These are phyloP conservation scores for Karalla daura DNA, from an alignment of 2,797 vertebrate genomes.

Conservation along the genomic window DNA sequence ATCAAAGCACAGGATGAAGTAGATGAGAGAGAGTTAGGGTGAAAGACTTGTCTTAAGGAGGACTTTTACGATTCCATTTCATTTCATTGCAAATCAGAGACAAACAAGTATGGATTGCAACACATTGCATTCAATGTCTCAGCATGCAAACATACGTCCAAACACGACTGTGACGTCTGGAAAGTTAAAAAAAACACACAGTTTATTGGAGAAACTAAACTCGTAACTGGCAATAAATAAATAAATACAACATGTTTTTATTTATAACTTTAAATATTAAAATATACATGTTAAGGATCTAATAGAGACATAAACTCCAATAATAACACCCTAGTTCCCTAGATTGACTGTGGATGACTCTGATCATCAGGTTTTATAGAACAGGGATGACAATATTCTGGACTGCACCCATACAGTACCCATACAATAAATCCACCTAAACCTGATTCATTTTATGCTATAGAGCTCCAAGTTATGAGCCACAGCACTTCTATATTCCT, in stretches of 20 bases:
- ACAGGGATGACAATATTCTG: background rate
- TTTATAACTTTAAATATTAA: background rate
- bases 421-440: no score
- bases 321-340: no score
- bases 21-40: constrained; percentile 24
- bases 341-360: no score
- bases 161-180: background rate
- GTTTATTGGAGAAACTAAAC: no score
- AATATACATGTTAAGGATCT: no score
- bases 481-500: no score
- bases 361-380: background rate
- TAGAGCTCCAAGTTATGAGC: background rate
- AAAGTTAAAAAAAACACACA: background rate
- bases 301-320: no score
- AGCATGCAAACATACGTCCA: background rate
- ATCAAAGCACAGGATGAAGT: constrained; percentile 69
- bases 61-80: constrained; percentile 3
- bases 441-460: background rate
- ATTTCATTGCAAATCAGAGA: constrained; percentile 1
- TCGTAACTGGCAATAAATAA: background rate
- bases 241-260: no score
- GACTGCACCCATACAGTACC: background rate
- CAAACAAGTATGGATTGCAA: background rate
- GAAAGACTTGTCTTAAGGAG: constrained; percentile 9
- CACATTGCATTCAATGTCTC: background rate